Base-by-base conservation (phyloP, 2,797 vertebrate species). In the Parauchenoglanis ngamensis region DNA sequence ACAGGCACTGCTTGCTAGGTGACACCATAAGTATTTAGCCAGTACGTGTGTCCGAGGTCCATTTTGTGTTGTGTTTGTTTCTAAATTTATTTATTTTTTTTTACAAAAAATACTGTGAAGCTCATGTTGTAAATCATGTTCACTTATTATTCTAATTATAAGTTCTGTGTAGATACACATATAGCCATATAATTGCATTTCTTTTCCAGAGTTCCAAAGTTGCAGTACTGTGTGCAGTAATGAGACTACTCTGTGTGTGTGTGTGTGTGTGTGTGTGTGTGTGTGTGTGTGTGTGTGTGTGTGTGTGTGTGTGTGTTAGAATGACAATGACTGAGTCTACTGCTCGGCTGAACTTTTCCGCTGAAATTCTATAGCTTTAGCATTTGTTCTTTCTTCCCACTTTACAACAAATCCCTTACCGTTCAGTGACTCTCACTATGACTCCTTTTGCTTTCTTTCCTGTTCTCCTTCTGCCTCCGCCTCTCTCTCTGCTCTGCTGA, bases 401-500 rank as follows among this genome's bases (percentile, higher is more conserved):
- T 87, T 88, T 88, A 86, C 57, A 83, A 65, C 72, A 88, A 88
- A 87, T 85, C 82, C 83, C 65, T 90, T 68, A 88, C 88, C 61
- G 79, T 89, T 88, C 89, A 90, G 40, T 88, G 89, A 89, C 86
- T 85, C 84, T 88, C 81, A 76, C 87, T 80, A 87, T 56, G 84
- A 87, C 67, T 85, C 79, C 72, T 88, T 89, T 91, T 85, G 85
- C 81, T 78, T 86, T 87, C 72, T 80, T 86, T 84, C 89, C 83
- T 79, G 49, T 86, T 67, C 88, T 76, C 31, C 46, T 81, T 67
- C 44, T 67, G 70, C 28, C 31, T 78, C 57, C 72, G 54, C 78
- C n/a, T 25, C 40, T 82, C 76, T 84, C 80, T 49, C 88, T 87
- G 31, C 90, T 92, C 83, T 87, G 85, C 89, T 88, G 84, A 91